Evolutionary conservation across 2,113 vertebrate species (phyloP).

Genomic region (Apteryx mantelli): DNA sequence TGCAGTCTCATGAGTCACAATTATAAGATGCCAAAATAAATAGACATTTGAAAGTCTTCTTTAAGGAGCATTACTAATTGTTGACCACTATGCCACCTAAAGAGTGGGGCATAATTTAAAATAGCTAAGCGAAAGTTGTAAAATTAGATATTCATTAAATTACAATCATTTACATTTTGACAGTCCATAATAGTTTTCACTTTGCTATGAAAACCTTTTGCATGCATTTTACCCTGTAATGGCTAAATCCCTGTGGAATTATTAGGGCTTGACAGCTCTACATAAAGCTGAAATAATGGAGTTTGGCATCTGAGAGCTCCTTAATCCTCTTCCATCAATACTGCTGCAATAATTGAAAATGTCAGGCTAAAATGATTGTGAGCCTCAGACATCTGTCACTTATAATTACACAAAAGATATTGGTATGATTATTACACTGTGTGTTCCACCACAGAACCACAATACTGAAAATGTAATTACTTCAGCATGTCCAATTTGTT

Average conservation of each 20-base stretch:
- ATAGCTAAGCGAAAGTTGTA: constrained; percentile 29
- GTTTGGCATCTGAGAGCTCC: constrained; percentile 64
- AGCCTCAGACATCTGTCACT: constrained; percentile 71
- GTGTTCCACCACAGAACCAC: constrained; percentile 2
- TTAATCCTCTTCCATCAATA: constrained; percentile 73
- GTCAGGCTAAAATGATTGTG: constrained; percentile 69
- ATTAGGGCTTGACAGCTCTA: constrained; percentile 69
- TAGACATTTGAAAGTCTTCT: neutral
- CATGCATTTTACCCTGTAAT: constrained; percentile 32
- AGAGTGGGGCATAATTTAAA: constrained; percentile 5
- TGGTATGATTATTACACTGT: constrained; percentile 43
- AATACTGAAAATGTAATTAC: constrained; percentile 49
- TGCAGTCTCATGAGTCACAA: neutral
- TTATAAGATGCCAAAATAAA: neutral
- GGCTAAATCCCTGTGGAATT: constrained; percentile 47
- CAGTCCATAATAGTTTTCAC: constrained; percentile 40
- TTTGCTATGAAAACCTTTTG: constrained; percentile 50
- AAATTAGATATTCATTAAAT: constrained; percentile 32
- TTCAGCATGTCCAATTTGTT: neutral
- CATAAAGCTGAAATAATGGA: constrained; percentile 75
- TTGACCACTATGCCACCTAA: neutral
- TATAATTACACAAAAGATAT: constrained; percentile 62
- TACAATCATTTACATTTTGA: constrained; percentile 48
- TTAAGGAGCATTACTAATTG: neutral
- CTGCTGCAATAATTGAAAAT: constrained; percentile 71